Base-by-base conservation (phyloP, 2,888 invertebrate genomes). In the Drosophila rellima region DNA sequence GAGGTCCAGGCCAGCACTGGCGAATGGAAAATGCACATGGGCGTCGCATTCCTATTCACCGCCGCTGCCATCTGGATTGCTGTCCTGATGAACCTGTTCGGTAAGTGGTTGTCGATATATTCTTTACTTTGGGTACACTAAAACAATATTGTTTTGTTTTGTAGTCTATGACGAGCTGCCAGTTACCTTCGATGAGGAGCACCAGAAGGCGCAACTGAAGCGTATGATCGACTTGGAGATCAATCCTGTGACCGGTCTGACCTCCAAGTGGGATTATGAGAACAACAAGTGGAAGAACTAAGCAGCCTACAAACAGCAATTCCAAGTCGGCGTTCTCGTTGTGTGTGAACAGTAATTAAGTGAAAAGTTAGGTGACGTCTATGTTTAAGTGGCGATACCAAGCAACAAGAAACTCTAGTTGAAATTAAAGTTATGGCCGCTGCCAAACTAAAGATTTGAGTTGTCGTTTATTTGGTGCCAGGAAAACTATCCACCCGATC, bases 261-360 rank as follows among this genome's bases (percentile, higher is more conserved):
- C 96, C 47, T 96, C 97, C 89, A 94, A 96, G 90, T 98, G 96
- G 96, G 98, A 98, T 93, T 98, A 98, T 92, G 97, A 97, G 91
- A 97, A 96, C 93, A 95, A 96, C 90, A 94, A 95, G 92, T 98
- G 98, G 98, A 98, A 98, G 94, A 94, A 93, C 78, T 90, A 87
- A 87, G 55, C 60, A 8, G 11, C 37, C 33, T 26, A 26, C 26
- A 26, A 5, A 37, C 15, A 31, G 39, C 57, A 62, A 63, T 73
- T 69, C 74, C 69, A 56, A 42, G 18, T 62, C 45, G 37, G 37
- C 42, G 61, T 66, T 67, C 47, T 67, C 57, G 57, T 59, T 62
- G 56, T 54, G 70, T 66, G 51, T 55, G 48, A 56, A 47, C 74
- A 78, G 62, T 80, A 76, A 68, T 76, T 78, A 80, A 78, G 75